Conservation (phyloP, 2,797 vertebrate genomes). For the Epinephelus malabaricus region DNA sequence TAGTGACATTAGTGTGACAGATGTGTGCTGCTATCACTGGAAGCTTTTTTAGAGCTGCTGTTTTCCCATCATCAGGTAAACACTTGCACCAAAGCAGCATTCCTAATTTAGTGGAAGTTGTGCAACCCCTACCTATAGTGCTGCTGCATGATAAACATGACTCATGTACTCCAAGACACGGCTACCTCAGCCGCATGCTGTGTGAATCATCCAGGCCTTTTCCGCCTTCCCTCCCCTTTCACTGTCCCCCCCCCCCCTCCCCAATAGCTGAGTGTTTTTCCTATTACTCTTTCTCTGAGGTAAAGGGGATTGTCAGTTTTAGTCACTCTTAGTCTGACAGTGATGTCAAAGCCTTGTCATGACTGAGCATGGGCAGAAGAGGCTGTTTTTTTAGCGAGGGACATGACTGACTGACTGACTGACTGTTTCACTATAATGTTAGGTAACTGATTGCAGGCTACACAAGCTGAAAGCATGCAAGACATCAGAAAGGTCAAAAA, state of each 20-base stretch:
- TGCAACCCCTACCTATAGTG: constrained; percentile 69
- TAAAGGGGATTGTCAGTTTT: constrained; percentile 76
- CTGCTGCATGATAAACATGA: constrained; percentile 85
- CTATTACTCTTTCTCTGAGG: constrained; percentile 68
- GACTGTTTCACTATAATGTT: constrained; percentile 57
- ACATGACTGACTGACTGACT: constrained; percentile 45
- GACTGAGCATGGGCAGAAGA: constrained; percentile 62
- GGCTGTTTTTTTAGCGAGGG: constrained; percentile 43
- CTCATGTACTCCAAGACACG: constrained; percentile 83
- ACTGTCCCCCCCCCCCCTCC: constrained; percentile 29
- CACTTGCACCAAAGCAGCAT: constrained; percentile 73
- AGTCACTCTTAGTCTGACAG: constrained; percentile 68
- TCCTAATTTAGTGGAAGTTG: constrained; percentile 77
- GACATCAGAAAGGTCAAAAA: constrained; percentile 29
- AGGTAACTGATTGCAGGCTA: constrained; percentile 45
- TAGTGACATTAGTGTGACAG: constrained; percentile 29
- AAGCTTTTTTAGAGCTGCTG: constrained; percentile 57
- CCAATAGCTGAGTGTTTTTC: constrained; percentile 55
- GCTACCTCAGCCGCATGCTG: constrained; percentile 77
- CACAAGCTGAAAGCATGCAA: constrained; percentile 18
- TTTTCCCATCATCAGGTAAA: constrained; percentile 75
- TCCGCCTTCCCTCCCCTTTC: constrained; percentile 41
- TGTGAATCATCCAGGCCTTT: constrained; percentile 82
- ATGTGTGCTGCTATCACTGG: constrained; percentile 32
- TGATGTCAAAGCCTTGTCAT: constrained; percentile 74